Base-by-base conservation (phyloP, 2,888 invertebrate species). In the Ormyrus labotus region DNA sequence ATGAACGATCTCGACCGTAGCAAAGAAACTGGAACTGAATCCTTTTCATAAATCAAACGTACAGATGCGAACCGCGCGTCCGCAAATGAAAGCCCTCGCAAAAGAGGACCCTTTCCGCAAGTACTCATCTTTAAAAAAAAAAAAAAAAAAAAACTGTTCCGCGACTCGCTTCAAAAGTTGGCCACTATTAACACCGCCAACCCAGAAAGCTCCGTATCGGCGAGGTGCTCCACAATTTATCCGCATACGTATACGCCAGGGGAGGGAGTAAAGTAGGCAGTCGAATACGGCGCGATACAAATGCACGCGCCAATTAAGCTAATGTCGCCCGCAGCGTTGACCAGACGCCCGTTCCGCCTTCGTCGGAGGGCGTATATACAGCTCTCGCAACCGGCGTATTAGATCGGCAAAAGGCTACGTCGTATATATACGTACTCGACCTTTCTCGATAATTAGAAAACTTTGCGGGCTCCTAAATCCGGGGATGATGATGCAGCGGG, bases 281-380 rank as follows among this genome's bases (percentile, higher is more conserved):
- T 45, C 75, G 65, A 75, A 65, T 64, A 34, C 3, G 45, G 19
- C 71, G 19, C 48, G 63, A 65, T 63, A 77, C 81, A 64, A 69
- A 73, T 53, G 73, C 45, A 69, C 70, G 76, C 84, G 76, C 84
- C 85, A 88, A 88, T 88, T 88, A 87, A 85, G 85, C 85, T 87
- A 87, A 87, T 87, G 86, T 86, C 84, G 85, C 85, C 84, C 84
- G 85, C 82, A 85, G 85, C 83, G 64, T 63, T 71, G 74, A 80
- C 73, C 76, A 34, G 51, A 58, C 47, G 50, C 58, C 50, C 81
- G 50, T 58, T n/a, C 9, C 9, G 8, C 10, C 7, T n/a, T 19
- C 10, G 13, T 45, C 1, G 10, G 47, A 19, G 19, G 55, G 72
- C 19, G 68, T 61, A 13, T 19, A 9, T 11, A 4, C 34, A 34